Evolutionary conservation across 92 coral and sea anemone genomes (phyloP).

Genomic region (Epizoanthus fatuus): DNA sequence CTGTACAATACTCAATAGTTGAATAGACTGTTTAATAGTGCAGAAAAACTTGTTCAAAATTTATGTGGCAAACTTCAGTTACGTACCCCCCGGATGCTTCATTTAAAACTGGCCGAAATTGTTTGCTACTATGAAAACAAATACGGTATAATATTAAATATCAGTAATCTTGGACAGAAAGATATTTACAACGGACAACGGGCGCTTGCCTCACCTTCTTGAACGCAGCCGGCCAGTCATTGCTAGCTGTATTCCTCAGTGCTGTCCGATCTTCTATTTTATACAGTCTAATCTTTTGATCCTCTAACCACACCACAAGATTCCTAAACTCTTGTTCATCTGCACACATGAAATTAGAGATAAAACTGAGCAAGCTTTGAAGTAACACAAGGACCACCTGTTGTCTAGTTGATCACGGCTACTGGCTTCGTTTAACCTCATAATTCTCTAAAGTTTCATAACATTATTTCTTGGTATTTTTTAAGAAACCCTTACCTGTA

Average conservation of each 20-base stretch:
- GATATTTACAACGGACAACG: neutral
- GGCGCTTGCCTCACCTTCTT: constrained; percentile 83
- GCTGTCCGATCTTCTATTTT: constrained; percentile 88
- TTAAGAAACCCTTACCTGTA: constrained; percentile 46
- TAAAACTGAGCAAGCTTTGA: too few species aligned
- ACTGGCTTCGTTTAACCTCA: too few species aligned
- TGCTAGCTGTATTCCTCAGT: constrained; percentile 75
- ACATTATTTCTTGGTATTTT: constrained; percentile 29
- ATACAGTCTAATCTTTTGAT: constrained; percentile 89
- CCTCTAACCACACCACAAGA: constrained; percentile 96
- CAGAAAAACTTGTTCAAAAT: too few species aligned
- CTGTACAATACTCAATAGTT: too few species aligned
- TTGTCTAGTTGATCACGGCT: too few species aligned
- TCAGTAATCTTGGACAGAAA: neutral
- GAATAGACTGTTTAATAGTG: too few species aligned
- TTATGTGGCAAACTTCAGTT: too few species aligned
- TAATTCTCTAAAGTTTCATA: neutral
- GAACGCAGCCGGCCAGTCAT: constrained; percentile 77
- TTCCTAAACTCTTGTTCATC: constrained; percentile 89
- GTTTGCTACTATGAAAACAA: too few species aligned
- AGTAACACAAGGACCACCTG: too few species aligned
- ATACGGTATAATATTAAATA: too few species aligned
- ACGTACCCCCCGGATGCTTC: too few species aligned
- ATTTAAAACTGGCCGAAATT: too few species aligned
- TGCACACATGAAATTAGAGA: constrained; percentile 24